Conservation (phyloP, 2,113 vertebrate genomes). For the Gnathonemus longibarbis region DNA sequence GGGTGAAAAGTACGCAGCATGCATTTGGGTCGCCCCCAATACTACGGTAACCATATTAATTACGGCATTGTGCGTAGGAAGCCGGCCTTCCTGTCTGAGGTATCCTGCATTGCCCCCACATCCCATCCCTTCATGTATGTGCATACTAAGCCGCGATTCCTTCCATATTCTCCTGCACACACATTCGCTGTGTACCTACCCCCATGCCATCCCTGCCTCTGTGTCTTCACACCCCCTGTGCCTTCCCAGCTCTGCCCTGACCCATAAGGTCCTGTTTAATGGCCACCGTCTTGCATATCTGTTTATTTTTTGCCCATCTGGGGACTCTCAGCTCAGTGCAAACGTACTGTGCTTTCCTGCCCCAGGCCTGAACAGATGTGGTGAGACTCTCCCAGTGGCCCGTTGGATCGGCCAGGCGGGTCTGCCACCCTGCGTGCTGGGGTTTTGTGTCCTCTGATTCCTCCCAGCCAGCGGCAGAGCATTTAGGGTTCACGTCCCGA, state of each 20-base stretch:
- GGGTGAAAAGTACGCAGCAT: neutral
- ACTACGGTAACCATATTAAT: slow-evolving; percentile 24
- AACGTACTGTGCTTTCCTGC: neutral
- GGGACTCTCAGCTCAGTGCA: slow-evolving; percentile 4
- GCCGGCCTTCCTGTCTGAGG: neutral
- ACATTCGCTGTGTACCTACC: neutral
- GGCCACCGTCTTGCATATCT: neutral
- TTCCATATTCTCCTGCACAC: neutral
- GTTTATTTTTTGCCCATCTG: neutral
- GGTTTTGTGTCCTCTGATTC: neutral
- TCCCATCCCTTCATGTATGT: neutral
- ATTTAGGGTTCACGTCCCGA: neutral
- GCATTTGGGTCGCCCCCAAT: neutral
- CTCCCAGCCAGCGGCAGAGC: neutral
- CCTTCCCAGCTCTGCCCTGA: neutral
- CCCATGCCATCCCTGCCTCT: neutral
- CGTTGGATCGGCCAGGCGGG: neutral
- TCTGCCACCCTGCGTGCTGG: neutral
- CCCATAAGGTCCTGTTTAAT: neutral
- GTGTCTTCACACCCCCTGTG: neutral
- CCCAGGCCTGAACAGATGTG: slow-evolving; percentile 47
- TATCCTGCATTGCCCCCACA: neutral
- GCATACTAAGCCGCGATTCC: neutral
- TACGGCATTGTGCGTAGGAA: neutral
- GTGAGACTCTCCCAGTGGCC: slow-evolving; percentile 12